phyloP scores from a whole-genome alignment of 2,888 invertebrate genomes.

The Ceriagrion tenellum region DNA sequence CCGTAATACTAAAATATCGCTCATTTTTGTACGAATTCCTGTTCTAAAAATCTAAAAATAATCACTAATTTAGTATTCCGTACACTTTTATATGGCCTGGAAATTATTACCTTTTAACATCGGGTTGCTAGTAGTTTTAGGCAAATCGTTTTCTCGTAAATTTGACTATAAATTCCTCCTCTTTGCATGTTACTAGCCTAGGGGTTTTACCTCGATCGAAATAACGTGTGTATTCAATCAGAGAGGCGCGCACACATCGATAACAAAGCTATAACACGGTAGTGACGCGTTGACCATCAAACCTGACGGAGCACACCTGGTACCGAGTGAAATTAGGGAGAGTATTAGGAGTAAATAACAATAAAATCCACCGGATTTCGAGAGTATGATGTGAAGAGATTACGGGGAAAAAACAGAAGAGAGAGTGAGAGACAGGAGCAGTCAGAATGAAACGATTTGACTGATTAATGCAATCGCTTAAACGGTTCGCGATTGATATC shows the following conservation, averaged over 20 bases:
- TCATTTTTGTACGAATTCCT: too few relatives aligned
- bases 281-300: not conserved
- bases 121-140: too few relatives aligned
- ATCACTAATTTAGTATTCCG: too few relatives aligned
- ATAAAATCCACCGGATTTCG: not conserved
- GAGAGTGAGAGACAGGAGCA: not conserved
- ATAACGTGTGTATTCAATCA: not conserved
- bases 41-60: too few relatives aligned
- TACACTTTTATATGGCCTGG: too few relatives aligned
- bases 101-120: too few relatives aligned
- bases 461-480: conserved; percentile 16
- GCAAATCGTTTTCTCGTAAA: too few relatives aligned
- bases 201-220: not conserved
- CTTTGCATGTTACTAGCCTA: too few relatives aligned
- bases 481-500: not conserved
- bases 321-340: not conserved
- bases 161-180: too few relatives aligned
- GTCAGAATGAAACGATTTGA: conserved; percentile 13
- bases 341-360: not conserved
- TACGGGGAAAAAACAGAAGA: not conserved
- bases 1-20: too few relatives aligned
- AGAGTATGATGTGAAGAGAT: not conserved
- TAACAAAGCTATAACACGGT: not conserved
- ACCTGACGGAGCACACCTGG: not conserved
- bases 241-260: not conserved